These are phyloP conservation scores for Callipepla squamata DNA, from an alignment of 2,113 vertebrate genomes.

Conservation along the genomic window DNA sequence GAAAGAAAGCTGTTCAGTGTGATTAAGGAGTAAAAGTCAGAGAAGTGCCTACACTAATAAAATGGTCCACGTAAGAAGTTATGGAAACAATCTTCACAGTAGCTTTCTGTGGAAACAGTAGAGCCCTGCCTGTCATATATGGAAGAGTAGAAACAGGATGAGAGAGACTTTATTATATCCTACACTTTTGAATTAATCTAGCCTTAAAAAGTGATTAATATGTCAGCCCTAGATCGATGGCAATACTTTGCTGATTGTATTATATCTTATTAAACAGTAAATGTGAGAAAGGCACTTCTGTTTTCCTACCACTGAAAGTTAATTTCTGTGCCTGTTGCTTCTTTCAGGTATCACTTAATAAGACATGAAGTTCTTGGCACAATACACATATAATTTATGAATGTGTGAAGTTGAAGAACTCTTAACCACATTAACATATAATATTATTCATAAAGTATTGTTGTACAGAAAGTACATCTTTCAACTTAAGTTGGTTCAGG, in stretches of 20 bases:
- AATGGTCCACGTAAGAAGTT: background rate
- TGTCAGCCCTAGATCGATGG: background rate
- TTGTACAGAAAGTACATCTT: background rate
- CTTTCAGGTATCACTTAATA: background rate
- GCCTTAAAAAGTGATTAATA: background rate
- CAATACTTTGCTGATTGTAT: background rate
- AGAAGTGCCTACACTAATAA: background rate
- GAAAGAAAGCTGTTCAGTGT: background rate
- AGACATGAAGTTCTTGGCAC: background rate
- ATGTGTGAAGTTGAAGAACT: background rate
- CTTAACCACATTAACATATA: accelerated
- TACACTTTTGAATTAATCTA: background rate
- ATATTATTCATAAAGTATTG: background rate
- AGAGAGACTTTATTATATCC: background rate
- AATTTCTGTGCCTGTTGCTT: background rate
- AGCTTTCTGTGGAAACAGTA: background rate
- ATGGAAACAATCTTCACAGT: background rate
- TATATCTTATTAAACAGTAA: background rate
- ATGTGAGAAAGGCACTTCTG: background rate
- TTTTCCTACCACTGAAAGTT: background rate
- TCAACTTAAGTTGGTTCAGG: background rate
- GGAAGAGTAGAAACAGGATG: background rate
- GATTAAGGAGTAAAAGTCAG: accelerated
- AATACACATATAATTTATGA: background rate
- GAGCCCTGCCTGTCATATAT: background rate